Percentiles rank a stretch among this genome's conserved stretches.
Evolutionary conservation across 2,113 vertebrate species (phyloP).

Genomic region (Rousettus leschenaultii): DNA sequence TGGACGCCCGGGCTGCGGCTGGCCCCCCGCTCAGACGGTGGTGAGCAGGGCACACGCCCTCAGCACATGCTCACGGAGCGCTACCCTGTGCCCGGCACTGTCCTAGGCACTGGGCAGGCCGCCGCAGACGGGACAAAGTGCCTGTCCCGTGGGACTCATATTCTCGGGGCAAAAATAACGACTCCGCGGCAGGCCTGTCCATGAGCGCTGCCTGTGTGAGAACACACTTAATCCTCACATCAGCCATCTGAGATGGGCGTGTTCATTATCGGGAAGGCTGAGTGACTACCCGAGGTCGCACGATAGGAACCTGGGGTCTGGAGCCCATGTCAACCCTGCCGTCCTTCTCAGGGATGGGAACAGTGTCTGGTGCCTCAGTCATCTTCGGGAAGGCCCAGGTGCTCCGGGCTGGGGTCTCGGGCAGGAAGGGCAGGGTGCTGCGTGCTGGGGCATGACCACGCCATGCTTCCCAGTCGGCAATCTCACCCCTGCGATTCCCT

Average conservation of each 20-base stretch:
- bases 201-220: accelerated
- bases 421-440: not conserved
- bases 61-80: accelerated
- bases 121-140: not conserved
- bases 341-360: not conserved
- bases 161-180: not conserved
- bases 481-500: not conserved
- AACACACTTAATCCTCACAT: accelerated
- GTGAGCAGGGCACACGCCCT: accelerated
- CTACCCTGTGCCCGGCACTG: accelerated
- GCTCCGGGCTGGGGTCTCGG: not conserved
- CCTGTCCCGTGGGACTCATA: not conserved
- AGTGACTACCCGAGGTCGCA: not conserved
- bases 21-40: not conserved
- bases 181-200: not conserved
- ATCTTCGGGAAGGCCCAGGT: not conserved
- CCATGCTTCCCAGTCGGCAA: not conserved
- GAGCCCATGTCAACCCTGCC: not conserved
- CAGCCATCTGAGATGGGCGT: not conserved
- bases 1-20: accelerated
- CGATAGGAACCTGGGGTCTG: not conserved
- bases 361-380: not conserved
- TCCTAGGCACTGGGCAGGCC: accelerated
- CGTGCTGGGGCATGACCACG: not conserved
- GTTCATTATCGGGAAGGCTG: not conserved